Base-by-base conservation (phyloP, 1,140 invertebrate genomes). In the Sinonovacula constricta region DNA sequence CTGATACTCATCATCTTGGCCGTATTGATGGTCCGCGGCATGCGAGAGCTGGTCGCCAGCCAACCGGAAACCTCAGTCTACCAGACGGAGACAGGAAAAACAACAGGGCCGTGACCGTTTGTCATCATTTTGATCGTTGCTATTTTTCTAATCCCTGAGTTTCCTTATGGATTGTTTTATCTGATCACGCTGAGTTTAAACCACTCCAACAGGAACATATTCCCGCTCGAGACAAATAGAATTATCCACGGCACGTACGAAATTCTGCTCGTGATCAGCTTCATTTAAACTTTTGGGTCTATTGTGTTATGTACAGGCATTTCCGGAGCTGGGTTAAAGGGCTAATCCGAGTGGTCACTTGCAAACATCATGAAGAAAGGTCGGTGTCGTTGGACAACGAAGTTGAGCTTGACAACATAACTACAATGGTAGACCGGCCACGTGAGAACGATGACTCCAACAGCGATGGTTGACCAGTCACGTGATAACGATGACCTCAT, bases 231-330 rank as follows among this genome's bases (percentile, higher is more conserved):
- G 30, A 75, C 60, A 31, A 75, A 75, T 22, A 15, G 72, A 28
- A 14, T 66, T 15, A 26, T 75, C 22, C 72, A 75, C 28, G 53
- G 49, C 10, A 22, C 49, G 2, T 75, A 75, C 33, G 72, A 75
- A 31, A 1, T 75, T 0, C 26, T 57, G 10, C 24, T 75, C 4
- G 5, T 75, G 7, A 3, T 75, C 2, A 75, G 60, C 66, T 75
- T 57, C 72, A 75, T 75, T 53, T 65, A 14, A 75, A 75, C 49
- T 75, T 75, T 34, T 75, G 72, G 72, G 72, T 75, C n/a, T 75
- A 75, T 34, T 54, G 60, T 33, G n/a, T 66, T 0, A 65, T 75
- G 62, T 63, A 66, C 3, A 39, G 45, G 15, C 45, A 45, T 33
- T 65, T 75, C 51, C 45, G 72, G 0, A 7, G 3, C 0, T 34